Conservation (phyloP, 2,113 vertebrate species). For the Dermatemys mawii region DNA sequence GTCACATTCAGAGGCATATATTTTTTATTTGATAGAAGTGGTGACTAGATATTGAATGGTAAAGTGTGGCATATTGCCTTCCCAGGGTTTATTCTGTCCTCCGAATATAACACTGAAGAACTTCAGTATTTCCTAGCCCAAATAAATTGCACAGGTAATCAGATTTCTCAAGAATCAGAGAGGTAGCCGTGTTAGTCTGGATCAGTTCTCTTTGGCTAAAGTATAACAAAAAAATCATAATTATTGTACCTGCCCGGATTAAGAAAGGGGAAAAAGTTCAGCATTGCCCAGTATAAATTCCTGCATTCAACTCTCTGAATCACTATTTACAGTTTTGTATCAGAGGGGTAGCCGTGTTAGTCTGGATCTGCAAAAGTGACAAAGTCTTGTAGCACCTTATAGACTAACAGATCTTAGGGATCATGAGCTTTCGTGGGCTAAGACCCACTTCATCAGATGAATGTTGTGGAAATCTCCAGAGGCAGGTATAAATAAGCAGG, state of each 20-base stretch:
- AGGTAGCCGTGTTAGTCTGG: too few relatives aligned
- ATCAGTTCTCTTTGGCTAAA: not conserved
- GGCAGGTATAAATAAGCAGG: too few relatives aligned
- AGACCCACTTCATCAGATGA: too few relatives aligned
- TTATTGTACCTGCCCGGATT: not conserved
- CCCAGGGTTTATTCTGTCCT: not conserved
- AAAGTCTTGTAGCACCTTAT: too few relatives aligned
- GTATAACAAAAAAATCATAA: not conserved
- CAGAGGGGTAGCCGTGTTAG: too few relatives aligned
- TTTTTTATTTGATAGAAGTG: not conserved
- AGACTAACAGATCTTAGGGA: too few relatives aligned
- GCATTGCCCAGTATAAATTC: not conserved
- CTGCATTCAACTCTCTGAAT: fast-evolving
- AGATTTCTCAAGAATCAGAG: too few relatives aligned
- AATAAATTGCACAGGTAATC: not conserved
- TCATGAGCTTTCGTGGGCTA: too few relatives aligned
- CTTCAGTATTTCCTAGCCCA: not conserved
- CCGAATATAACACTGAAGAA: not conserved
- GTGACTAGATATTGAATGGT: not conserved
- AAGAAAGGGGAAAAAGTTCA: not conserved
- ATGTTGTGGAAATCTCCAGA: too few relatives aligned
- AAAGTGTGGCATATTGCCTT: not conserved
- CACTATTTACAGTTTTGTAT: not conserved
- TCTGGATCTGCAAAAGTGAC: too few relatives aligned
- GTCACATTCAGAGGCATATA: not conserved